Percentiles rank a stretch among this genome's conserved stretches.
Evolutionary conservation across 2,888 invertebrate genomes (phyloP).

Genomic region (Xylophagus ater): DNA sequence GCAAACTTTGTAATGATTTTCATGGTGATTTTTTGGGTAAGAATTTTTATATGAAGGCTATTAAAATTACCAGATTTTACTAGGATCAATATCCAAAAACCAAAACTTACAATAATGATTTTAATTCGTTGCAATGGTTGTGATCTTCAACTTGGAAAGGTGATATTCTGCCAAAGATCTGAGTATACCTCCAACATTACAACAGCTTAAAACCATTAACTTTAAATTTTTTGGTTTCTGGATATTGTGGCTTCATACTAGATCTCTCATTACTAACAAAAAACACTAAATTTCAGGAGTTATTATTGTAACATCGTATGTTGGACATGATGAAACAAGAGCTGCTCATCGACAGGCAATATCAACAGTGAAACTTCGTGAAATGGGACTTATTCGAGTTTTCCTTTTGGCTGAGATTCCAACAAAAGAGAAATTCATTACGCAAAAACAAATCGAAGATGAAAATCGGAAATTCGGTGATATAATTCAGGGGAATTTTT

Average conservation of each 20-base stretch:
- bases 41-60: not conserved
- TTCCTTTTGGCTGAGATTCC: constrained; percentile 58
- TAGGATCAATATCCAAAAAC: too few relatives aligned
- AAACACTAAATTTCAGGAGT: constrained; percentile 26
- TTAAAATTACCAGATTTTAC: not conserved
- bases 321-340: constrained; percentile 56
- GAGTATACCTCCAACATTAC: too few relatives aligned
- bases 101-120: too few relatives aligned
- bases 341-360: constrained; percentile 60
- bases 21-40: constrained; percentile 8
- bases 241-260: too few relatives aligned
- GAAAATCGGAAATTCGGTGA: constrained; percentile 56
- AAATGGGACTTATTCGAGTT: constrained; percentile 50
- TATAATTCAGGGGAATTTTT: constrained; percentile 63
- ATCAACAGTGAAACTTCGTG: constrained; percentile 44
- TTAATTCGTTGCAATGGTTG: too few relatives aligned
- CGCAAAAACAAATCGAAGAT: constrained; percentile 47
- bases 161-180: too few relatives aligned
- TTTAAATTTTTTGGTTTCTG: not conserved
- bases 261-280: too few relatives aligned
- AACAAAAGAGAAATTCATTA: constrained; percentile 40
- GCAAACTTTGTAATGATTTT: constrained; percentile 1
- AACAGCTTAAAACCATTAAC: too few relatives aligned
- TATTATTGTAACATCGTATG: constrained; percentile 64
- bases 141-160: too few relatives aligned